phyloP scores from a whole-genome alignment of 2,797 vertebrate species.

The Borostomias antarcticus region DNA sequence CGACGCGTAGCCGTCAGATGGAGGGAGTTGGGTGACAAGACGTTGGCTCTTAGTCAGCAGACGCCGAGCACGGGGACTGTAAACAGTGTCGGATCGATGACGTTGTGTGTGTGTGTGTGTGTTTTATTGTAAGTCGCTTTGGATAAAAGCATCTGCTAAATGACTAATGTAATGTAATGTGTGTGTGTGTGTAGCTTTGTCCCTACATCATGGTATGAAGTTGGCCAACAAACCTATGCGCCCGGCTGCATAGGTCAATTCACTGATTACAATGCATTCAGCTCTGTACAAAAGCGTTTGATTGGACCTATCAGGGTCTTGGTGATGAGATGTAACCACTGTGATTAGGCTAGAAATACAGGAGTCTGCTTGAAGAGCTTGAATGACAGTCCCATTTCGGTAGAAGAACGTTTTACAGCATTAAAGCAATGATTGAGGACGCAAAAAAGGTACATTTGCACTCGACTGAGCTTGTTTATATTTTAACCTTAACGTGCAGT shows the following conservation, averaged over 20 bases:
- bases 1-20: constrained; percentile 37
- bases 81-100: constrained; percentile 34
- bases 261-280: neutral
- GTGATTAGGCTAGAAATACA: too few relatives aligned
- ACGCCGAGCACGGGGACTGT: constrained; percentile 25
- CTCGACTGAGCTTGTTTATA: too few relatives aligned
- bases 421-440: too few relatives aligned
- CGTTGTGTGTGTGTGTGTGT: constrained; percentile 22
- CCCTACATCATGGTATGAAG: neutral
- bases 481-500: too few relatives aligned
- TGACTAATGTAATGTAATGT: neutral
- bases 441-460: too few relatives aligned
- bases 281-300: neutral
- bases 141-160: too few relatives aligned
- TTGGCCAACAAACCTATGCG: neutral
- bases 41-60: constrained; percentile 48
- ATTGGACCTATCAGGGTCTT: neutral
- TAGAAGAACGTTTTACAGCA: too few relatives aligned
- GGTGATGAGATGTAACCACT: too few relatives aligned
- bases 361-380: too few relatives aligned
- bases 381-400: too few relatives aligned
- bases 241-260: neutral
- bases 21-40: constrained; percentile 45
- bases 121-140: too few relatives aligned
- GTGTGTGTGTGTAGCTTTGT: constrained; percentile 5